These are phyloP conservation scores for Patiria pectinifera DNA, from an alignment of 53 echinoderm and acorn worm genomes.

Conservation along the genomic window DNA sequence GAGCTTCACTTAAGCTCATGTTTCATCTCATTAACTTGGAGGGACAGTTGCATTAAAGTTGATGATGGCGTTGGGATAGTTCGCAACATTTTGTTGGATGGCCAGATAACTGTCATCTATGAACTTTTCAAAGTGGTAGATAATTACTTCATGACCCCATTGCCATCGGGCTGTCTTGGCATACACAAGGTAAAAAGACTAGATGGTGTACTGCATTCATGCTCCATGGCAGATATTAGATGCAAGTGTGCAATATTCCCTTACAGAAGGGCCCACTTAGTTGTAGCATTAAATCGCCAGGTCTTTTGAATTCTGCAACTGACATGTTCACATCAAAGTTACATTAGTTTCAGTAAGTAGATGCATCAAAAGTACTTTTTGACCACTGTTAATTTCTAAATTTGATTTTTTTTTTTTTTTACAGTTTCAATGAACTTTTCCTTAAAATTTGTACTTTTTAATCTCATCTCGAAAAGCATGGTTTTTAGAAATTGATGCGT, in stretches of 20 bases:
- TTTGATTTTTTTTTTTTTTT: not conserved
- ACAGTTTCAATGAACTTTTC: not conserved
- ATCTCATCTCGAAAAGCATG: conserved; percentile 1
- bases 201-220: conserved; percentile 45
- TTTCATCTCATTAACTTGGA: conserved; percentile 7
- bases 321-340: no score
- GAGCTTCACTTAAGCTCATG: conserved; percentile 28
- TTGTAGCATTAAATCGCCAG: conserved; percentile 38
- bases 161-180: conserved; percentile 45
- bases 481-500: conserved; percentile 24
- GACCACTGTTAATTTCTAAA: conserved; percentile 3
- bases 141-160: conserved; percentile 26
- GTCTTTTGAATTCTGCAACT: conserved; percentile 12
- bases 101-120: conserved; percentile 35
- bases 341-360: not conserved
- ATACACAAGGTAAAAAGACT: conserved; percentile 43
- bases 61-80: conserved; percentile 40
- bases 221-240: conserved; percentile 35
- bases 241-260: conserved; percentile 52
- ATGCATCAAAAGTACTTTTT: conserved; percentile 21
- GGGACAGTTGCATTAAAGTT: conserved; percentile 50
- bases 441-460: not conserved
- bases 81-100: conserved; percentile 33
- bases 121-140: conserved; percentile 41
- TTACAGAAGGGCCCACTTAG: conserved; percentile 38